Evolutionary conservation across 2,888 invertebrate species (phyloP).

Genomic region (Caenorhabditis afra): DNA sequence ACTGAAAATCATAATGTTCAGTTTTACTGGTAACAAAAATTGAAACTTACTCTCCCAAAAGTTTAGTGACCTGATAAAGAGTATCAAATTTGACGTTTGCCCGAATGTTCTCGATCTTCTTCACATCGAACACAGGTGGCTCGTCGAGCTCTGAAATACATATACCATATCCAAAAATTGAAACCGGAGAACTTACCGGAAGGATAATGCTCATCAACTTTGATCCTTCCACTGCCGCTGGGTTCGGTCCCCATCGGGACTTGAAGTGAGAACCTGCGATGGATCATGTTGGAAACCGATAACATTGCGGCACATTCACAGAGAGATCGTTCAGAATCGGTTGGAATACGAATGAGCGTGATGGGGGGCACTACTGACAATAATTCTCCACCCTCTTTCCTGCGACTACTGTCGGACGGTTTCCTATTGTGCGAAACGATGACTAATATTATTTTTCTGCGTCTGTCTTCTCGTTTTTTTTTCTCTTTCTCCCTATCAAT

Average conservation of each 20-base stretch:
- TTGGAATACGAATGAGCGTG: not conserved
- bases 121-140: slow-evolving; percentile 76
- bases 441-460: slow-evolving; percentile 59
- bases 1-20: slow-evolving; percentile 74
- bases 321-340: not conserved
- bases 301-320: not conserved
- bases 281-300: slow-evolving; percentile 14
- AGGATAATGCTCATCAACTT: slow-evolving; percentile 66
- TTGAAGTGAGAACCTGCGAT: slow-evolving; percentile 63
- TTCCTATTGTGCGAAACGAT: slow-evolving; percentile 27
- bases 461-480: not conserved
- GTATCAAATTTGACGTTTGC: slow-evolving; percentile 77
- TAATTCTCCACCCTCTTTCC: too few relatives aligned
- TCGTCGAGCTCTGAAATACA: slow-evolving; percentile 71
- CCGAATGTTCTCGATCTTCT: slow-evolving; percentile 72
- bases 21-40: not conserved
- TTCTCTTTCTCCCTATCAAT: slow-evolving; percentile 25
- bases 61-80: slow-evolving; percentile 72
- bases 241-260: slow-evolving; percentile 67
- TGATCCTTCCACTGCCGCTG: slow-evolving; percentile 61
- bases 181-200: slow-evolving; percentile 44
- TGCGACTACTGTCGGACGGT: slow-evolving; percentile 38
- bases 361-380: not conserved
- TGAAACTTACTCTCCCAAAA: slow-evolving; percentile 74
- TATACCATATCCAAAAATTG: not conserved